Percentiles rank a stretch among this genome's conserved stretches.
Evolutionary conservation across 1,140 invertebrate genomes (phyloP).

Genomic region (Brachionus sp.): DNA sequence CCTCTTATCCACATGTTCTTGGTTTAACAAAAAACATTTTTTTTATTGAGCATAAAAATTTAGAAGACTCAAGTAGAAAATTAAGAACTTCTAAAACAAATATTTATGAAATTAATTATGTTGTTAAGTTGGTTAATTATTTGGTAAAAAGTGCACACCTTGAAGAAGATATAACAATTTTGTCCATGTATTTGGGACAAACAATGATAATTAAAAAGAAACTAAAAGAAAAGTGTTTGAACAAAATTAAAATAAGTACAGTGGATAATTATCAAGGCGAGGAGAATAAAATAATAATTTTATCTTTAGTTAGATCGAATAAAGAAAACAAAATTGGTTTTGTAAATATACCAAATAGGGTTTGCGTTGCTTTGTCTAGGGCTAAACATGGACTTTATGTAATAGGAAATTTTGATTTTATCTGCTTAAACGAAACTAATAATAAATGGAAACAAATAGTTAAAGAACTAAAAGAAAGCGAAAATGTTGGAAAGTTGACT

Average conservation of each 20-base stretch:
- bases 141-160: constrained; percentile 56
- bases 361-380: constrained; percentile 78
- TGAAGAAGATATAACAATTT: constrained; percentile 54
- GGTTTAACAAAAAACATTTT: constrained; percentile 56
- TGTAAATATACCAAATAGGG: constrained; percentile 69
- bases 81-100: constrained; percentile 53
- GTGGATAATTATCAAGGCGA: constrained; percentile 70
- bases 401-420: constrained; percentile 68
- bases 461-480: background rate
- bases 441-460: constrained; percentile 57
- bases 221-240: background rate
- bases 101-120: constrained; percentile 54
- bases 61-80: constrained; percentile 52
- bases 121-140: constrained; percentile 53
- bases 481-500: background rate
- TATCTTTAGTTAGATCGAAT: constrained; percentile 74
- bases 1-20: constrained; percentile 50
- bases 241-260: constrained; percentile 32
- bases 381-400: constrained; percentile 70
- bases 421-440: constrained; percentile 60
- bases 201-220: background rate
- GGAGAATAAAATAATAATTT: constrained; percentile 76
- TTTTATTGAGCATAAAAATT: constrained; percentile 55
- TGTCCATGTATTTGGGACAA: constrained; percentile 59
- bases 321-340: constrained; percentile 73